These are phyloP conservation scores for Arrhamphus sclerolepis DNA, from an alignment of 2,797 vertebrate species.

Conservation along the genomic window DNA sequence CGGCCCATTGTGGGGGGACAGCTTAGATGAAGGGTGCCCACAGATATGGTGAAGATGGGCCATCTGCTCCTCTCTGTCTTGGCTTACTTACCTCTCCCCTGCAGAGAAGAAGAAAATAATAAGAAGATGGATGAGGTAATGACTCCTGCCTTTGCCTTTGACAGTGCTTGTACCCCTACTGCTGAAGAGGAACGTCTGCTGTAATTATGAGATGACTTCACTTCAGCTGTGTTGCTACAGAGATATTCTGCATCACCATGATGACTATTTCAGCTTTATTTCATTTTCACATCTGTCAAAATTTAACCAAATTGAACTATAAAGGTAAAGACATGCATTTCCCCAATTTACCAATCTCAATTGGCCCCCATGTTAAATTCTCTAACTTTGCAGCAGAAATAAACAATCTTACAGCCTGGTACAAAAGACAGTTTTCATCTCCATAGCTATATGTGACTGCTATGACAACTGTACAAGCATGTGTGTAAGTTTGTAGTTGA, in stretches of 20 bases:
- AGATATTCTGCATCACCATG: slow-evolving; percentile 12
- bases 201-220: slow-evolving; percentile 11
- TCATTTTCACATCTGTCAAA: no score
- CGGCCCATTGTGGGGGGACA: slow-evolving; percentile 28
- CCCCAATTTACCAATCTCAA: no score
- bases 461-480: no score
- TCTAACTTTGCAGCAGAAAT: no score
- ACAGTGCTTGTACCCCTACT: slow-evolving; percentile 28
- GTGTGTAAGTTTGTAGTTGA: no score
- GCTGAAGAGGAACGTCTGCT: slow-evolving; percentile 19
- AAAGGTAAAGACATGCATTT: no score
- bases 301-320: no score
- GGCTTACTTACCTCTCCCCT: slow-evolving; percentile 15
- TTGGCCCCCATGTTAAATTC: no score
- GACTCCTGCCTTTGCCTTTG: slow-evolving; percentile 40
- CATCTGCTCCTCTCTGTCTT: slow-evolving; percentile 52
- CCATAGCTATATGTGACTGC: no score
- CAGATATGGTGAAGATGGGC: slow-evolving; percentile 22
- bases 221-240: slow-evolving; percentile 19
- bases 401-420: no score
- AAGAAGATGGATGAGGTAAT: slow-evolving; percentile 42
- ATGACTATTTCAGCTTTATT: slow-evolving; percentile 2
- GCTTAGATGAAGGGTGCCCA: slow-evolving; percentile 30
- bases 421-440: no score
- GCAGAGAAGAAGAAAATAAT: slow-evolving; percentile 7